Conservation (phyloP, 2,113 vertebrate species). For the Copsychus sechellarum region DNA sequence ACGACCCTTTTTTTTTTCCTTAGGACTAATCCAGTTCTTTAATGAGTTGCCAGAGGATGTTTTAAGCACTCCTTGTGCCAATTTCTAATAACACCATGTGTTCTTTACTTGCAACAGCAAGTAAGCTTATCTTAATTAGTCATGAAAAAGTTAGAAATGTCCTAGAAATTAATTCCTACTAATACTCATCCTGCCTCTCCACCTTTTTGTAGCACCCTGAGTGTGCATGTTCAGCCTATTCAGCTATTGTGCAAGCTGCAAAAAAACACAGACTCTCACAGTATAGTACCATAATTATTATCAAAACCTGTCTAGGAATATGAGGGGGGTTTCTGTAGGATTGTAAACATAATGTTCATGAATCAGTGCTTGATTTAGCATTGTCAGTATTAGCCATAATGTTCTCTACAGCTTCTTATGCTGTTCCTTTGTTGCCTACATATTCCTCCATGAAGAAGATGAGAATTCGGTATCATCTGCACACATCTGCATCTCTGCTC, state of each 20-base stretch:
- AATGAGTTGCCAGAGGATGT: slow-evolving; percentile 53
- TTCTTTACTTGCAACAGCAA: slow-evolving; percentile 55
- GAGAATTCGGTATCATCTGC: neutral
- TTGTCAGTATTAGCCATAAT: neutral
- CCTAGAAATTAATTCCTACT: slow-evolving; percentile 38
- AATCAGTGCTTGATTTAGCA: neutral
- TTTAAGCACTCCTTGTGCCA: slow-evolving; percentile 35
- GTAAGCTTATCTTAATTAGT: slow-evolving; percentile 46
- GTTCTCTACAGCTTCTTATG: neutral
- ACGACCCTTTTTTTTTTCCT: neutral
- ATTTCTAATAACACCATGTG: slow-evolving; percentile 22
- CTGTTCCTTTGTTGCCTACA: neutral
- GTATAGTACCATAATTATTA: neutral
- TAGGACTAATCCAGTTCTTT: slow-evolving; percentile 34
- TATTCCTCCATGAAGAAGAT: neutral
- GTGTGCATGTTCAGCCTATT: neutral
- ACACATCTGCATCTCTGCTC: neutral
- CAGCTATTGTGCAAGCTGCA: neutral
- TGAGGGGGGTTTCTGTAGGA: accelerated
- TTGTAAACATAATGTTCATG: neutral
- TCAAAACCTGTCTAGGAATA: neutral
- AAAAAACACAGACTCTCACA: neutral
- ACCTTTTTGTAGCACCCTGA: neutral
- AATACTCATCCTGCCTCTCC: neutral
- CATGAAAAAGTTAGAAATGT: slow-evolving; percentile 34